These are phyloP conservation scores for Plutomurus gul DNA, from an alignment of 1,140 invertebrate species.

Conservation along the genomic window DNA sequence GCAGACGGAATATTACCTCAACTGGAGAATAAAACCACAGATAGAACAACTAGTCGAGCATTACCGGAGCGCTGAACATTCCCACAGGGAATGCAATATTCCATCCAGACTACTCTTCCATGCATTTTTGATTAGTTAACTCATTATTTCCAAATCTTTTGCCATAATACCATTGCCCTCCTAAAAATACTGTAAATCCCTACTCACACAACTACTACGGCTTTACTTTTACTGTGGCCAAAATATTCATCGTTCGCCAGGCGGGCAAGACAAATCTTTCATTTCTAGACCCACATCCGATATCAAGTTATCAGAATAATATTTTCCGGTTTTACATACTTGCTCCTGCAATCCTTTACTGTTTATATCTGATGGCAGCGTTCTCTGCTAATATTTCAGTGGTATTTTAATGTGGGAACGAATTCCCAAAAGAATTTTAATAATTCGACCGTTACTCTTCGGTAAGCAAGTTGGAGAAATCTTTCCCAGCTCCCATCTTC, in stretches of 20 bases:
- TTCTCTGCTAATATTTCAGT: too few species aligned
- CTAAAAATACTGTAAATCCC: background rate
- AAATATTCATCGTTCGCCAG: background rate
- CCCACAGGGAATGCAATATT: constrained; percentile 4
- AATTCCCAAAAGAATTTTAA: too few species aligned
- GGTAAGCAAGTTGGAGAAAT: too few species aligned
- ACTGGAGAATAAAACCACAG: background rate
- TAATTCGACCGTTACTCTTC: too few species aligned
- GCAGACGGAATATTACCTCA: background rate
- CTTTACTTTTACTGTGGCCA: background rate
- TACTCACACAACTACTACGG: background rate
- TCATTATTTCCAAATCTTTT: constrained; percentile 14
- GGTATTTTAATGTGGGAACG: too few species aligned
- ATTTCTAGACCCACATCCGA: too few species aligned
- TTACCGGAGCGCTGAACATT: background rate
- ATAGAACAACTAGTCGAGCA: background rate
- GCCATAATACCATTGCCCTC: background rate
- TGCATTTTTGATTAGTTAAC: constrained; percentile 25
- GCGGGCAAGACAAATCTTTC: too few species aligned
- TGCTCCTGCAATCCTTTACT: too few species aligned
- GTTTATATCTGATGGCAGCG: too few species aligned
- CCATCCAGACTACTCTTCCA: constrained; percentile 4
- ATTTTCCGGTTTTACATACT: too few species aligned
- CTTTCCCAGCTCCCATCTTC: too few species aligned
- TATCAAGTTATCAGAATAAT: too few species aligned